A percentile compares a stretch with the other conserved stretches of the same genome.
Conservation (phyloP, 92 coral and sea anemone genomes). For the Porites cylindrica region DNA sequence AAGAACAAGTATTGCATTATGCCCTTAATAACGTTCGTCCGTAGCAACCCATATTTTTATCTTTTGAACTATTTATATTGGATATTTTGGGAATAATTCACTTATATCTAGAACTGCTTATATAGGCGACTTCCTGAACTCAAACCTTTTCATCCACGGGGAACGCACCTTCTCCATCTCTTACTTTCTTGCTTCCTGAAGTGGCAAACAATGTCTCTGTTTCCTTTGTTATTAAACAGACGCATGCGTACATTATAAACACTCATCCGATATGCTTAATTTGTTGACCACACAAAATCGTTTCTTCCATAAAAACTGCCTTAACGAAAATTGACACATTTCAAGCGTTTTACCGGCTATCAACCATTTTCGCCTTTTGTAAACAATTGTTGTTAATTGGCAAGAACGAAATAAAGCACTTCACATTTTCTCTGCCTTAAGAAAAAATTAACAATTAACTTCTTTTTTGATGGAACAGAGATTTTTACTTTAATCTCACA, state of each 20-base stretch:
- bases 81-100: too few species aligned
- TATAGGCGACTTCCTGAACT: too few species aligned
- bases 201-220: not conserved
- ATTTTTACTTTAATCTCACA: not conserved
- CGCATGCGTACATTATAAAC: not conserved
- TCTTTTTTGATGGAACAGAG: not conserved
- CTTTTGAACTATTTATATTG: too few species aligned
- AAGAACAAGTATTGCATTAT: too few species aligned
- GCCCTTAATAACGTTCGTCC: too few species aligned
- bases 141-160: too few species aligned
- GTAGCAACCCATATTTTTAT: too few species aligned
- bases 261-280: not conserved
- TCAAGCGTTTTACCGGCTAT: not conserved
- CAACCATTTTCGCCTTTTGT: not conserved
- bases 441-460: too few species aligned
- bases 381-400: not conserved
- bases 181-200: too few species aligned
- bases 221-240: slow-evolving; percentile 18
- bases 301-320: not conserved
- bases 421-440: not conserved
- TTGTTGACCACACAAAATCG: not conserved
- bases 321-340: slow-evolving; percentile 21
- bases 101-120: too few species aligned
- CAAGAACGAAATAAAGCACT: not conserved
- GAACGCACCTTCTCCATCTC: too few species aligned